Evolutionary conservation across 2,113 vertebrate genomes (phyloP).

Genomic region (Daubentonia madagascariensis): DNA sequence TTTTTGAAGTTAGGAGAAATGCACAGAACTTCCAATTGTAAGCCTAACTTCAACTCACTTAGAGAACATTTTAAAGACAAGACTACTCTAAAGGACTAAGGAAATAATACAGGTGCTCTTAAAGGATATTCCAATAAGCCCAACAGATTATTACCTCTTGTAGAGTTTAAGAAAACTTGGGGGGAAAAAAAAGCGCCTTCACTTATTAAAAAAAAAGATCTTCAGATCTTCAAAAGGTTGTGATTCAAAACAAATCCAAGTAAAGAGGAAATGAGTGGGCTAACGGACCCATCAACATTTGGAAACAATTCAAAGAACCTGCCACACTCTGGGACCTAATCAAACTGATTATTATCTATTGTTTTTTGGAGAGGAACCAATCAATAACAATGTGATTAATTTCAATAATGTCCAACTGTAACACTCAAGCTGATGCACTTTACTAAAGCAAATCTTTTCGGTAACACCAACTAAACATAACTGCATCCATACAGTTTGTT

Average conservation of each 20-base stretch:
- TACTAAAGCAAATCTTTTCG: neutral
- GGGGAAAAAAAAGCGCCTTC: neutral
- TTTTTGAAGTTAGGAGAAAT: slow-evolving; percentile 3
- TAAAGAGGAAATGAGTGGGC: slow-evolving; percentile 4
- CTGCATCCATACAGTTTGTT: neutral
- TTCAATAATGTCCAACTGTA: neutral
- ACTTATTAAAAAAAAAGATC: neutral
- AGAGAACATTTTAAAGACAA: neutral
- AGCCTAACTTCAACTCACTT: neutral
- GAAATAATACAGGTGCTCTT: neutral
- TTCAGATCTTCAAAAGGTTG: neutral
- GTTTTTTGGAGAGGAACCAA: neutral
- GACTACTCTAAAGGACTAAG: neutral
- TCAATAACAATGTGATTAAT: neutral
- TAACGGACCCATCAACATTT: neutral
- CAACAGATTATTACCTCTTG: neutral
- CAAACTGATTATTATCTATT: neutral
- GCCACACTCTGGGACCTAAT: neutral
- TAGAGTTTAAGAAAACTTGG: neutral
- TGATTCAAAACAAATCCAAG: neutral
- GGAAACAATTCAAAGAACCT: slow-evolving; percentile 32
- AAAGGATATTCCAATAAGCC: neutral
- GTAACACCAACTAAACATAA: neutral
- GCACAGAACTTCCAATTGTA: neutral
- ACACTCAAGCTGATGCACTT: neutral